Percentiles rank a stretch among this genome's conserved stretches.
phyloP scores from a whole-genome alignment of 2,888 invertebrate species.

The Sarcophaga carnaria region DNA sequence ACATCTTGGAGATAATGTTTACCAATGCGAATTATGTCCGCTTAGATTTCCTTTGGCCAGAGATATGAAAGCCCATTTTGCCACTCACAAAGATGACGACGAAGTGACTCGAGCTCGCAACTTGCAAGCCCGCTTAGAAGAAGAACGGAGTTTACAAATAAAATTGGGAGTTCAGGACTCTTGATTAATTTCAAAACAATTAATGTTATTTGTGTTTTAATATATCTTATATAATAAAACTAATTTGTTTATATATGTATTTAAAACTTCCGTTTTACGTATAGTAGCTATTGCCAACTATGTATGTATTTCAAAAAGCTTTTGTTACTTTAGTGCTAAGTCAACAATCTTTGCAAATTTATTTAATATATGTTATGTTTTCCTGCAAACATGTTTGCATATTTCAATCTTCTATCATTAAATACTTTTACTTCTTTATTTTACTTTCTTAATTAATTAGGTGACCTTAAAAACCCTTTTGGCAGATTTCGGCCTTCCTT shows the following conservation, averaged over 20 bases:
- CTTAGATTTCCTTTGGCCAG: slow-evolving; percentile 56
- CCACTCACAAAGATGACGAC: slow-evolving; percentile 61
- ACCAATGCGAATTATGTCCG: slow-evolving; percentile 63
- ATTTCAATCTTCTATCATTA: not conserved
- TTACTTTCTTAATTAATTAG: not conserved
- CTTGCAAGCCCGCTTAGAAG: slow-evolving; percentile 46
- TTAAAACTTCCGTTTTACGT: too few relatives aligned
- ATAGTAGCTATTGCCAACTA: not conserved
- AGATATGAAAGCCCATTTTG: slow-evolving; percentile 59
- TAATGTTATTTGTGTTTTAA: not conserved
- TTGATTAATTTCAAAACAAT: slow-evolving; percentile 22
- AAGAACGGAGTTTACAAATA: slow-evolving; percentile 46
- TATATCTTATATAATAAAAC: too few relatives aligned
- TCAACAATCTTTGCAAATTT: not conserved
- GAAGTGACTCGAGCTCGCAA: slow-evolving; percentile 58
- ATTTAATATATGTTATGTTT: not conserved
- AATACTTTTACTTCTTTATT: not conserved
- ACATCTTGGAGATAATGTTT: slow-evolving; percentile 64
- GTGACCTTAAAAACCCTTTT: not conserved
- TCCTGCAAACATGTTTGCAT: not conserved
- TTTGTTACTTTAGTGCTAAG: not conserved
- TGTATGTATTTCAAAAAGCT: not conserved
- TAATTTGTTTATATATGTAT: too few relatives aligned
- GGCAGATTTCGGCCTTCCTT: too few relatives aligned
- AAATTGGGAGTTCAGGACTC: slow-evolving; percentile 49